Evolutionary conservation across 2,797 vertebrate species (phyloP).

Genomic region (Cetoscarus ocellatus): DNA sequence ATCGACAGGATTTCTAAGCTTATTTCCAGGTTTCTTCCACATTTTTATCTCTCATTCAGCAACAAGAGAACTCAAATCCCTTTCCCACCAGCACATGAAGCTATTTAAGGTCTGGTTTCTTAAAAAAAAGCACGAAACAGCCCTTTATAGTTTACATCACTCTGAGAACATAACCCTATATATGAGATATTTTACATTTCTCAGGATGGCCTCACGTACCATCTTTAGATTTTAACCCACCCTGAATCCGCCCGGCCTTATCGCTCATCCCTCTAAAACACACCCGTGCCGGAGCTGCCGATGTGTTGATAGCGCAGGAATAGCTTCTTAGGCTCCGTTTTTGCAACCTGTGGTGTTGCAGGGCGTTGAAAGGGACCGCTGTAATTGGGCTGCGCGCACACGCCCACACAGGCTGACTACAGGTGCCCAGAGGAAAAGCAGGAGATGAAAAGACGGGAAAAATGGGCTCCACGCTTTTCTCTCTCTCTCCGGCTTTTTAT

Average conservation of each 20-base stretch:
- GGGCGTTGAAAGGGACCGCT: slow-evolving; percentile 42
- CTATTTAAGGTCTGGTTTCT: neutral
- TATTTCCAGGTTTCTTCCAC: neutral
- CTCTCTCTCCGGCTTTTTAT: slow-evolving; percentile 24
- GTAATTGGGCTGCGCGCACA: slow-evolving; percentile 46
- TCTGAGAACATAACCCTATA: neutral
- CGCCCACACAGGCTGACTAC: slow-evolving; percentile 5
- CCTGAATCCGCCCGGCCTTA: slow-evolving; percentile 22
- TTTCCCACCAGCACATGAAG: neutral
- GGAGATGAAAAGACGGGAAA: slow-evolving; percentile 56
- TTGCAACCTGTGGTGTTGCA: slow-evolving; percentile 39
- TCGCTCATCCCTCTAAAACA: slow-evolving; percentile 46
- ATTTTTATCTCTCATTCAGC: neutral
- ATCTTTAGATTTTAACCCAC: slow-evolving; percentile 18
- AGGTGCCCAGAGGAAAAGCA: slow-evolving; percentile 35
- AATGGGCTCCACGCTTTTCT: slow-evolving; percentile 38
- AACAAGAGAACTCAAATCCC: neutral
- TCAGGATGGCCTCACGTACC: neutral
- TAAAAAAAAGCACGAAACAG: neutral
- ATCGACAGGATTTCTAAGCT: neutral
- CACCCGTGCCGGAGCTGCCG: slow-evolving; percentile 29
- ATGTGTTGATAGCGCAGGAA: slow-evolving; percentile 48
- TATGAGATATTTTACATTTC: slow-evolving; percentile 7
- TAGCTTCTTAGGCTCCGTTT: slow-evolving; percentile 37
- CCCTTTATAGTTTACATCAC: neutral